phyloP scores from a whole-genome alignment of 1,140 invertebrate species.

The Tetramorium simillimum region DNA sequence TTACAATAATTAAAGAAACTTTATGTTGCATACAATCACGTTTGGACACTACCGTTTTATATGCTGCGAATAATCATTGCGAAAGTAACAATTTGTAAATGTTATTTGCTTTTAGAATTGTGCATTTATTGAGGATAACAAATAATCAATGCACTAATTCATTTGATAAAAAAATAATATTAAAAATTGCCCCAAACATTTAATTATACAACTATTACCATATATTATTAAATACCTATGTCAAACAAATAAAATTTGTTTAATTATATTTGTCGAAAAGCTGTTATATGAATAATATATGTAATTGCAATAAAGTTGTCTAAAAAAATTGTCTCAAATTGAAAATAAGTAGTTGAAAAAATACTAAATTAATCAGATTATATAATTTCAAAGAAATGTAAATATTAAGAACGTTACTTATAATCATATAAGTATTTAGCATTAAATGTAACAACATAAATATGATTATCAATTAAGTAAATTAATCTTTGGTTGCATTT shows the following conservation, averaged over 20 bases:
- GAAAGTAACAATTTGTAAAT: neutral
- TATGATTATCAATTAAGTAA: neutral
- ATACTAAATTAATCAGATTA: neutral
- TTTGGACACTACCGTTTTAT: neutral
- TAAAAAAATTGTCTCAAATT: neutral
- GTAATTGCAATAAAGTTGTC: neutral
- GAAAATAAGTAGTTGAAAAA: neutral
- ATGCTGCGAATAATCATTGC: neutral
- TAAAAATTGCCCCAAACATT: neutral
- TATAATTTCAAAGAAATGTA: neutral
- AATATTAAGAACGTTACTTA: neutral
- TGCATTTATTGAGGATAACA: neutral
- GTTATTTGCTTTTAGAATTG: neutral
- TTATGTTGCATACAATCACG: neutral
- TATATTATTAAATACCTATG: too few relatives aligned
- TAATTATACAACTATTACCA: too few relatives aligned
- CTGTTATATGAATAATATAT: neutral
- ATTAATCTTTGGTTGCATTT: constrained; percentile 52
- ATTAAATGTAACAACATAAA: constrained; percentile 27
- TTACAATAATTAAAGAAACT: neutral
- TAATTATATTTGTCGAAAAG: constrained; percentile 10
- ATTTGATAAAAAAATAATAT: neutral
- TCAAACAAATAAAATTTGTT: constrained; percentile 28
- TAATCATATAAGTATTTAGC: neutral
- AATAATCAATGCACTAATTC: neutral